A percentile compares a stretch with the other conserved stretches of the same genome.
These are phyloP conservation scores for Cyrtonyx montezumae DNA, from an alignment of 2,113 vertebrate genomes.

Conservation along the genomic window DNA sequence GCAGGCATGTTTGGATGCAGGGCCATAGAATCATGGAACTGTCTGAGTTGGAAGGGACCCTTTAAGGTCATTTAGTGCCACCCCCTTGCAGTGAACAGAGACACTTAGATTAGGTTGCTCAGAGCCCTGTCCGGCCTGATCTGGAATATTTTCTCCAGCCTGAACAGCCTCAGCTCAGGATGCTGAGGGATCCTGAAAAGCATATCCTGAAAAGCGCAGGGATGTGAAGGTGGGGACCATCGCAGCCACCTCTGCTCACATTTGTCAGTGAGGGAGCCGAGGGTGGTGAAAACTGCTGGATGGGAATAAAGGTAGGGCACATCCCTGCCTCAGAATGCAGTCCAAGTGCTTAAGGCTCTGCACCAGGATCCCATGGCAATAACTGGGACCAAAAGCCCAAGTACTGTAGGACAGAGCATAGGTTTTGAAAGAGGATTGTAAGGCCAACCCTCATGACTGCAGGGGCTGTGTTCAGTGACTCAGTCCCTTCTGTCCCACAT, in stretches of 20 bases:
- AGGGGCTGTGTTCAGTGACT: neutral
- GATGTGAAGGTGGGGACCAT: neutral
- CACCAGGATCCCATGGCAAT: neutral
- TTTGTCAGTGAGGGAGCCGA: neutral
- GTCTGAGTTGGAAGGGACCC: too few species aligned
- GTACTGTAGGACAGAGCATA: neutral
- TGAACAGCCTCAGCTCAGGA: too few species aligned
- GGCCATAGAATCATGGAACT: too few species aligned
- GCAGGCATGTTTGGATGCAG: neutral
- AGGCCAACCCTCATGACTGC: neutral
- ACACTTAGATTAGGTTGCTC: too few species aligned
- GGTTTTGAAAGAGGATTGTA: neutral
- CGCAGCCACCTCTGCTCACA: fast-evolving
- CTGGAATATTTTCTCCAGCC: too few species aligned
- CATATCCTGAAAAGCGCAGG: too few species aligned
- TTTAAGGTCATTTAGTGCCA: too few species aligned
- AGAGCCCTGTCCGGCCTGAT: too few species aligned
- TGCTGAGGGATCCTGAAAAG: neutral
- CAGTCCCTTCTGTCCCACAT: conserved; percentile 2
- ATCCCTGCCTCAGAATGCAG: neutral
- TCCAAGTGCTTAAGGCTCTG: too few species aligned
- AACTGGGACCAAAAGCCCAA: neutral
- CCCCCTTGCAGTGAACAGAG: too few species aligned
- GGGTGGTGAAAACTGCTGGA: neutral
- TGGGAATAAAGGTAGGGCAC: fast-evolving